Evolutionary conservation across 2,113 vertebrate species (phyloP).

Genomic region (Cavia porcellus): DNA sequence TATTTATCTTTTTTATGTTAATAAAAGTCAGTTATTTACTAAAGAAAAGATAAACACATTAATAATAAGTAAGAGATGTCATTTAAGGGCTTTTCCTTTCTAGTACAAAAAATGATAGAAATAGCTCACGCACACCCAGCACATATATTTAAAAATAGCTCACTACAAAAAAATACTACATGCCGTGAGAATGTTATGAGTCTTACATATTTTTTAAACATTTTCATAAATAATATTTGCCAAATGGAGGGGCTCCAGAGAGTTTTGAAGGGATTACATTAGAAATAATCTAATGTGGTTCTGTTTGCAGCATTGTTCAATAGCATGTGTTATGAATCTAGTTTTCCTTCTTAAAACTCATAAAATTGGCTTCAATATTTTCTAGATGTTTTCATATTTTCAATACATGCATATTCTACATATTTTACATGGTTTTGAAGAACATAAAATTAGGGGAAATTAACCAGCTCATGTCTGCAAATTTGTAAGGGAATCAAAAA

Average conservation of each 20-base stretch:
- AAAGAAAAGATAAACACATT: neutral
- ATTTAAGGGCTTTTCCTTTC: neutral
- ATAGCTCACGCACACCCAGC: neutral
- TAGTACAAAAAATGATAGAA: neutral
- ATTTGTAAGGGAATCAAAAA: slow-evolving; percentile 42
- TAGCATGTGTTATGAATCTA: neutral
- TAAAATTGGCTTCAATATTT: neutral
- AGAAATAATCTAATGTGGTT: neutral
- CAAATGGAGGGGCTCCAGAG: neutral
- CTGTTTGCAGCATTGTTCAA: neutral
- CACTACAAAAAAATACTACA: neutral
- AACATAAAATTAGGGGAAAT: neutral
- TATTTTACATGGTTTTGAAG: neutral
- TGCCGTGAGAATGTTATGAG: neutral
- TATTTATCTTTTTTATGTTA: neutral
- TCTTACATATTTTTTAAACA: slow-evolving; percentile 14
- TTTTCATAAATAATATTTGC: slow-evolving; percentile 31
- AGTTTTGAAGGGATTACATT: neutral
- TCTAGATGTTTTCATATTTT: neutral
- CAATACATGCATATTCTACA: neutral
- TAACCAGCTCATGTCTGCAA: slow-evolving; percentile 11
- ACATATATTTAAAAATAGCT: slow-evolving; percentile 7
- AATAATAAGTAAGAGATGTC: neutral
- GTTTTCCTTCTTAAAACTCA: neutral
- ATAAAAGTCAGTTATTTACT: neutral